Base-by-base conservation (phyloP, 1,140 invertebrate species). In the Nomia melanderi region DNA sequence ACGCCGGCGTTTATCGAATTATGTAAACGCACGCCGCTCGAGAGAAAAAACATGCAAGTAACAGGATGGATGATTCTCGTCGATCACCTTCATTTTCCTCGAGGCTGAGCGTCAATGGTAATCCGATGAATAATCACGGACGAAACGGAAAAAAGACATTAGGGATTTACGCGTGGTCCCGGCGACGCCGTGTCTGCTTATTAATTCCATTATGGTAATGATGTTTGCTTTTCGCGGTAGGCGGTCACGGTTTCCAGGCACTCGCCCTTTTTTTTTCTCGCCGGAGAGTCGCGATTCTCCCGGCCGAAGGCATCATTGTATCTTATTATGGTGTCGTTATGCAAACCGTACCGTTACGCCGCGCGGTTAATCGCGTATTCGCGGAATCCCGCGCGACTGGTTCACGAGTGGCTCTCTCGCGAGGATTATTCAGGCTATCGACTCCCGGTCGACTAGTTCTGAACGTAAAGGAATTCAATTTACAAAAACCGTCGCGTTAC, bases 301-400 rank as follows among this genome's bases (percentile, higher is more conserved):
- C 23, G 60, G 70, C 25, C 6, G 27, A 29, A 50, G 8, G 12
- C 14, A 17, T 44, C 31, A 47, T 73, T 67, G 50, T 23, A 36
- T 83, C 39, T 29, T 66, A 54, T 83, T 78, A 47, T 59, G 25
- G 25, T 8, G 12, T 44, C 29, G 27, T 82, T 83, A 82, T 71
- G 62, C 36, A 60, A 69, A 72, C 33, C 41, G 20, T 27, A 59
- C 36, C 44, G 63, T 83, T 83, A 79, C 20, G 25, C 4, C 29
- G 47, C 12, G 25, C 11, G 54, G 17, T 27, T 53, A 53, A 83
- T 79, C 69, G 23, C 39, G 8, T 33, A 53, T 47, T 66, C 17
- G 14, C 6, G 33, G 29, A 71, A 57, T 63, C n/a, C 54, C 47
- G 36, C 7, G 27, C 25, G 41, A 20, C 41, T 1, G 23, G 20